Evolutionary conservation across 2,888 invertebrate species (phyloP).

Genomic region (Sarcophaga variegata): DNA sequence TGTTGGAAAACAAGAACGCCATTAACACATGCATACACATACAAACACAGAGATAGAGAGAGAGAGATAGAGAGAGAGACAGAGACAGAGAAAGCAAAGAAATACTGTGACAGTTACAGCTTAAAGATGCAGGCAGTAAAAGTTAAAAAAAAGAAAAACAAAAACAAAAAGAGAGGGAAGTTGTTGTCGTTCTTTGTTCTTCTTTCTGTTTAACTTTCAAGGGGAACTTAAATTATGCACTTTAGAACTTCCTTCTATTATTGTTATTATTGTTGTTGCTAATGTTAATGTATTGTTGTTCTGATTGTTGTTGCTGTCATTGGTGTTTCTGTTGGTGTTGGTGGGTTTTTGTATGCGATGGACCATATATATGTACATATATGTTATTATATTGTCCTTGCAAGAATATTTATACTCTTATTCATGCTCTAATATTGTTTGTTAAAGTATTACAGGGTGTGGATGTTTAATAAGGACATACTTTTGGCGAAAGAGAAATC

Average conservation of each 20-base stretch:
- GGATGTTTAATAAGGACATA: neutral
- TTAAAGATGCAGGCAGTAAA: neutral
- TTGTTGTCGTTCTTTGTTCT: conserved; percentile 12
- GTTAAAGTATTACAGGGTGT: neutral
- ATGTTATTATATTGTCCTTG: conserved; percentile 66
- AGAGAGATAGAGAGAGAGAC: too few species aligned
- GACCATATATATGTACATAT: neutral
- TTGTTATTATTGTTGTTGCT: conserved; percentile 45
- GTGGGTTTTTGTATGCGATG: too few species aligned
- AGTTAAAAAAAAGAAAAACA: neutral
- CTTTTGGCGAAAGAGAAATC: too few species aligned
- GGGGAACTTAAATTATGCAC: conserved; percentile 70
- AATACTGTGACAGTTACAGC: neutral
- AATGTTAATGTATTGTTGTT: conserved; percentile 52
- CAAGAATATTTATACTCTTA: conserved; percentile 34
- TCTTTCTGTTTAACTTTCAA: conserved; percentile 56
- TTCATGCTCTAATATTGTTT: neutral
- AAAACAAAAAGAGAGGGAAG: neutral
- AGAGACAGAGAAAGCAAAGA: neutral
- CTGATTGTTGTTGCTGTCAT: conserved; percentile 27
- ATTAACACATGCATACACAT: neutral
- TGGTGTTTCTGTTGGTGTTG: conserved; percentile 12
- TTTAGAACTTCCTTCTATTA: conserved; percentile 61
- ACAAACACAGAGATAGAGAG: too few species aligned
- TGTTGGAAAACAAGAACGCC: conserved; percentile 40